Evolutionary conservation across 2,888 invertebrate species (phyloP), one percentile per base, ranked within the genome.

Genomic region (Terebella lapidaria): DNA sequence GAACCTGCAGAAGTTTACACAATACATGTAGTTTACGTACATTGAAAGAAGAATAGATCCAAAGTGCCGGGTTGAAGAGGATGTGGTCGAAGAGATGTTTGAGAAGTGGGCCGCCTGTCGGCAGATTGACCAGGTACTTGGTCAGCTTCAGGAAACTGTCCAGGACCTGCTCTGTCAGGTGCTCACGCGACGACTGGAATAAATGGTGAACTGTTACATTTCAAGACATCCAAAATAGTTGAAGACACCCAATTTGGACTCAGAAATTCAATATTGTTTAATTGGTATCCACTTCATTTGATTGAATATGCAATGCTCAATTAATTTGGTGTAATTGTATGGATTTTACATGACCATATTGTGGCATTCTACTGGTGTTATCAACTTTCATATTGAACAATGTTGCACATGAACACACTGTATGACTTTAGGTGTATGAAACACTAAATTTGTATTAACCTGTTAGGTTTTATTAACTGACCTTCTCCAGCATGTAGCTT

Each of bases 1-100:
- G n/a, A n/a, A n/a, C n/a, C n/a, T n/a, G n/a, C n/a, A n/a, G n/a
- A n/a, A n/a, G n/a, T n/a, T n/a, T n/a, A n/a, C n/a, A n/a, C n/a
- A n/a, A n/a, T n/a, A n/a, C n/a, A n/a, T n/a, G n/a, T n/a, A n/a
- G n/a, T n/a, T n/a, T n/a, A 65, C 65, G n/a, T 42, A 97, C 97
- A 67, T 91, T 89, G 30, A 96, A 92, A 56, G 94, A 92, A 15
- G 97, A 94, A 83, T 97, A 93, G 76, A 99, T 96, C 99, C 99
- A 99, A 65, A 99, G 85, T 29, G 94, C 93, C 5, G 99, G 97
- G 86, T 99, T 99, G 87, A 99, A 99, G 69, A 99, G 88, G 62
- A 99, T 91, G 85, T 97, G 95, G 84, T 99, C 99, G 85, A 99
- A 86, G 72, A 99, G 87, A 90, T 99, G 94, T 68, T 84, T 84